Conservation (phyloP, 2,113 vertebrate genomes). For the Psephotus haematonotus region DNA sequence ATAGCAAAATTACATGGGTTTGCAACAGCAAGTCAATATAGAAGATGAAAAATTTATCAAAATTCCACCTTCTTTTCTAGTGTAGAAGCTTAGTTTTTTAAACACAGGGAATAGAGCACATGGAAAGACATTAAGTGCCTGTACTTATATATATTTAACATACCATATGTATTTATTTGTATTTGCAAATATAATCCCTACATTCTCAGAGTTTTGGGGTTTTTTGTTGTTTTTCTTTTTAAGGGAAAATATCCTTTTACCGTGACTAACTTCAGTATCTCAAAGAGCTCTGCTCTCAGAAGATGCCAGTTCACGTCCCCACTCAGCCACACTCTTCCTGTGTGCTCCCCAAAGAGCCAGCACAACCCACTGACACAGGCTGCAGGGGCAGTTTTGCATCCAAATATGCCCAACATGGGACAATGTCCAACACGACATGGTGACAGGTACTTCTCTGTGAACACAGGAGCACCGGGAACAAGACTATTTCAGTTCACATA, state of each 20-base stretch:
- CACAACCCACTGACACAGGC: neutral
- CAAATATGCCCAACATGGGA: neutral
- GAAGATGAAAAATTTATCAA: slow-evolving; percentile 31
- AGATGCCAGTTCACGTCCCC: neutral
- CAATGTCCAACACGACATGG: neutral
- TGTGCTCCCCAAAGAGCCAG: neutral
- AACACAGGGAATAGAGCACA: neutral
- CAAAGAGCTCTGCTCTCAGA: neutral
- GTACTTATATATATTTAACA: slow-evolving; percentile 11
- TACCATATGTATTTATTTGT: neutral
- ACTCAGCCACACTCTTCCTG: neutral
- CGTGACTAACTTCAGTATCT: neutral
- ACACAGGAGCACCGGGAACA: neutral
- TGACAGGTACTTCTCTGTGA: neutral
- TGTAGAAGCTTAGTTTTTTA: slow-evolving; percentile 14
- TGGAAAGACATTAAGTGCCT: slow-evolving; percentile 10
- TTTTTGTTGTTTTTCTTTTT: neutral
- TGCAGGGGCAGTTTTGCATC: neutral
- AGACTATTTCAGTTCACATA: neutral
- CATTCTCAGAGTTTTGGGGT: neutral
- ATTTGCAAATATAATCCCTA: neutral
- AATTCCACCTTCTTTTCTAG: neutral
- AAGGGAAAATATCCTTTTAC: neutral
- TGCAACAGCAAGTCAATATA: neutral
- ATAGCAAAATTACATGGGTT: neutral